phyloP scores from a whole-genome alignment of 2,113 vertebrate genomes.

The Psophia crepitans region DNA sequence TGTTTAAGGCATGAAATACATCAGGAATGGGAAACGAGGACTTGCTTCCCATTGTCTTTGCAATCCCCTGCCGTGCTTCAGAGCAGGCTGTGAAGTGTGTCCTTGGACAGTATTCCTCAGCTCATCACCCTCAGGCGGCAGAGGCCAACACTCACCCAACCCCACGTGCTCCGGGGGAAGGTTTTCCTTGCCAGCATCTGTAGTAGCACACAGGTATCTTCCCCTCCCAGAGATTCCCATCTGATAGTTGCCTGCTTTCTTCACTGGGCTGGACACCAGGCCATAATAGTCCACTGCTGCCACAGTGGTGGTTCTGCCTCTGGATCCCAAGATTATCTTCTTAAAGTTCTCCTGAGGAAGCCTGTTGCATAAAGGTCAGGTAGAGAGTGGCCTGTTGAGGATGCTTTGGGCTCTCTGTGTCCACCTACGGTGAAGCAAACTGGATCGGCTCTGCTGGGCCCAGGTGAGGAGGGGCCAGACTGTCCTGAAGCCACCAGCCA shows the following conservation, averaged over 20 bases:
- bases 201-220: neutral
- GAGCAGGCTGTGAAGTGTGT: accelerated
- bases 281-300: neutral
- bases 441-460: too few species aligned
- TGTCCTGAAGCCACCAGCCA: neutral
- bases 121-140: neutral
- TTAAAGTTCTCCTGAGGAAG: neutral
- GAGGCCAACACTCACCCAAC: neutral
- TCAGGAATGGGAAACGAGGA: neutral
- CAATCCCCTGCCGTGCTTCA: neutral
- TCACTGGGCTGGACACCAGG: neutral
- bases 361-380: neutral
- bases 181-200: neutral
- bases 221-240: neutral
- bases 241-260: too few species aligned
- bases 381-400: neutral
- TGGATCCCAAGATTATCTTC: neutral
- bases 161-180: neutral
- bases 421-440: neutral
- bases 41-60: neutral
- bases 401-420: neutral
- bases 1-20: neutral
- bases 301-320: too few species aligned
- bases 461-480: neutral
- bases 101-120: neutral